These are phyloP conservation scores for Caenorhabditis macrosperma DNA, from an alignment of 2,888 invertebrate genomes.

Conservation along the genomic window DNA sequence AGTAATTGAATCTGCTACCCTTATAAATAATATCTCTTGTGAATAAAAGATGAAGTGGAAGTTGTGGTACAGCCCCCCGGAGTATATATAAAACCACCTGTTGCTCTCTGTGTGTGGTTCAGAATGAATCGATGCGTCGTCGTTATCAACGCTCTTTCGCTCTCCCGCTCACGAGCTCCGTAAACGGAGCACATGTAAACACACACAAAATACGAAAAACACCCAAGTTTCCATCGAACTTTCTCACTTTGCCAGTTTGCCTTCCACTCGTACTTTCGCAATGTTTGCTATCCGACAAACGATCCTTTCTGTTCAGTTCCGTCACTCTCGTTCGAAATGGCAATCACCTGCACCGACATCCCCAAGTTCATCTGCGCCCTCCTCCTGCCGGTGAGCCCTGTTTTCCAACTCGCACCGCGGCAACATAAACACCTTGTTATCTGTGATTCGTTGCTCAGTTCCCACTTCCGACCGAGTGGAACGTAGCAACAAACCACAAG, in stretches of 20 bases:
- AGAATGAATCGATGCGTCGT: background rate
- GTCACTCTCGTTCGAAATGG: constrained; percentile 48
- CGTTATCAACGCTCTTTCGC: background rate
- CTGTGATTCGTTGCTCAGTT: too few relatives aligned
- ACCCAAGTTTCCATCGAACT: constrained; percentile 6
- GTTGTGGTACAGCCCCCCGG: background rate
- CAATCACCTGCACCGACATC: constrained; percentile 69
- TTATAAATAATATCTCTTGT: too few relatives aligned
- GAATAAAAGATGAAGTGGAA: background rate
- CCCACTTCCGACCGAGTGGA: too few relatives aligned
- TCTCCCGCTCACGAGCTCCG: background rate
- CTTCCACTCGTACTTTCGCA: constrained; percentile 20
- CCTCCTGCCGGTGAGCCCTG: constrained; percentile 67
- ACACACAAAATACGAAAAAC: constrained; percentile 2
- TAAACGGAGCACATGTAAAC: background rate
- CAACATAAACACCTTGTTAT: too few relatives aligned
- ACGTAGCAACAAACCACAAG: too few relatives aligned
- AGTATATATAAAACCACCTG: background rate
- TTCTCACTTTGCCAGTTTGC: background rate
- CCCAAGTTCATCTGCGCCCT: constrained; percentile 68
- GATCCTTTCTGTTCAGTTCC: background rate
- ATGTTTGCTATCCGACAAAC: constrained; percentile 1
- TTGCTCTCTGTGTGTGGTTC: background rate
- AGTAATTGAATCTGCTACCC: too few relatives aligned
- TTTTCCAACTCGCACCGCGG: background rate